These are phyloP conservation scores for Clostera curtula DNA, from an alignment of 2,888 invertebrate species.

Conservation along the genomic window DNA sequence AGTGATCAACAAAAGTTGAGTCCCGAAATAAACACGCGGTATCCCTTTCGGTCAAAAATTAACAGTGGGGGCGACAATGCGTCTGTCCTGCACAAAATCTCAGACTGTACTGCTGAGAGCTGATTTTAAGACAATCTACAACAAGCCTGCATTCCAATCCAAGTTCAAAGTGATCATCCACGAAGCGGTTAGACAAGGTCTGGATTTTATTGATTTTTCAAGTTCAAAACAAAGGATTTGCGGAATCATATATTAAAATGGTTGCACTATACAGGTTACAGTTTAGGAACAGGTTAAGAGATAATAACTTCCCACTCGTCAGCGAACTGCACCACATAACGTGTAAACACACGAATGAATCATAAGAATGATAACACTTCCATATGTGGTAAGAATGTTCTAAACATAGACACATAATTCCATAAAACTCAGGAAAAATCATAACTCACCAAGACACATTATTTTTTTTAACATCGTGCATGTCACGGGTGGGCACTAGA, in stretches of 20 bases:
- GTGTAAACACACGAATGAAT: constrained; percentile 8
- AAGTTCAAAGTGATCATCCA: constrained; percentile 10
- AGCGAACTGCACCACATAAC: no score
- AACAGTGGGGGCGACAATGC: constrained; percentile 28
- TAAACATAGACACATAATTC: constrained; percentile 4
- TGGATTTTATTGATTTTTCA: constrained; percentile 17
- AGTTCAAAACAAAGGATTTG: constrained; percentile 9
- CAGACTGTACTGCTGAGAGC: constrained; percentile 50
- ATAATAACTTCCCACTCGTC: no score
- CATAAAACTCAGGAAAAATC: constrained; percentile 14
- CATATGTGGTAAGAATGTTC: constrained; percentile 6
- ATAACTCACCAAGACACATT: constrained; percentile 29
- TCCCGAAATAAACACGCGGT: constrained; percentile 55
- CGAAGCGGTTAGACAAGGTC: constrained; percentile 18
- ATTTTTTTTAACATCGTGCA: constrained; percentile 25
- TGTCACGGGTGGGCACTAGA: constrained; percentile 32
- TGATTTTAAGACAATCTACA: constrained; percentile 23
- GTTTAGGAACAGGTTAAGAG: no score
- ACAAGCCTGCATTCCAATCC: constrained; percentile 18
- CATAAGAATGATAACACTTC: constrained; percentile 8
- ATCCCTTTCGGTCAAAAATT: constrained; percentile 44
- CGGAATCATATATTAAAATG: no score
- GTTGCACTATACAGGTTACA: no score
- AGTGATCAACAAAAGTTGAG: constrained; percentile 43
- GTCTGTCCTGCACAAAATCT: constrained; percentile 38